Evolutionary conservation across 2,888 invertebrate species (phyloP), one percentile per base, ranked within the genome.

Genomic region (Caenorhabditis macrosperma): DNA sequence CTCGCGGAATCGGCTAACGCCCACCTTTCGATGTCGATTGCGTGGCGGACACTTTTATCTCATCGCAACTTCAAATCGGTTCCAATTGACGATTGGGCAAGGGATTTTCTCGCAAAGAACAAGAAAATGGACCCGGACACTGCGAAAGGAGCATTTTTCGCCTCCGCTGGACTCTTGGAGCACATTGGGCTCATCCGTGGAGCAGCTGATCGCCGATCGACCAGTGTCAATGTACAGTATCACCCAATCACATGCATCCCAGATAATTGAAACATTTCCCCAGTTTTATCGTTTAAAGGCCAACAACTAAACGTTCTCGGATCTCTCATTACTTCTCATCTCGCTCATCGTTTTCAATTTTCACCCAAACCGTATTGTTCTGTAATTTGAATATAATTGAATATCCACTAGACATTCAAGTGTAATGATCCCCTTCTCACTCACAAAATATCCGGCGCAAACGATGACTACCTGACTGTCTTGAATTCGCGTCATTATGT

Each of bases 181-280:
- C 61, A 66, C 35, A 69, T 80, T 10, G 80, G 80, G 15, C 15
- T 80, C 30, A 76, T 76, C 55, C 61, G 74, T 24, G 76, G 74
- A 20, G 41, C 59, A 0, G 76, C 66, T 9, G 75, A 76, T 24
- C 33, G 52, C 9, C 66, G 76, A 50, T 64, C 69, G 7, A 76
- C 71, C 2, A 69, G 50, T 61, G 46, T 80, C 28, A 20, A 61
- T 26, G 46, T 80, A 60, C 20, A 71, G 44, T 76, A 80, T 30
- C 80, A 80, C 67, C 80, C 80, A 20, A 64, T 79, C 35, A 35
- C 66, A 2, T 54, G 44, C 33, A 46, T 72, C 48, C 67, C 72
- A 2, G 50, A 69, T 66, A 35, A 55, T 68, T 76, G 66, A 74
- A n/a, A 24, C 20, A 59, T 59, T 59, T 38, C 41, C 38, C 24